These are phyloP conservation scores for Zygogramma bicolorata DNA, from an alignment of 2,888 invertebrate species.

Conservation along the genomic window DNA sequence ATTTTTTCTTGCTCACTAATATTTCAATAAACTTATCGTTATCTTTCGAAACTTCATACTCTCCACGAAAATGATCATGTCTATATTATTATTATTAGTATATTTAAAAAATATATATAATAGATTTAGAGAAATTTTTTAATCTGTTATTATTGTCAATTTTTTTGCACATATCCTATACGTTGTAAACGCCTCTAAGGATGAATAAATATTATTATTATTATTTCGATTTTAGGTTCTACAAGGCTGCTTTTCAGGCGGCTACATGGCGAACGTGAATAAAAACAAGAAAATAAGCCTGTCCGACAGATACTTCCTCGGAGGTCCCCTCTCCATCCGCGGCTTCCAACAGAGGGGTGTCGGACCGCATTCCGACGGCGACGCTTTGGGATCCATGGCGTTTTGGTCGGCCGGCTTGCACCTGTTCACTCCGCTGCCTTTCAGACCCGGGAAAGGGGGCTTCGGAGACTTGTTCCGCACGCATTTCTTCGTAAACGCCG, in stretches of 20 bases:
- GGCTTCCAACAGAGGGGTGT: conserved; percentile 91
- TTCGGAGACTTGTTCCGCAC: conserved; percentile 88
- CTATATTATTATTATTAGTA: no score
- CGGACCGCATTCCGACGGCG: conserved; percentile 85
- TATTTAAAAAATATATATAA: no score
- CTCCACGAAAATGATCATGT: no score
- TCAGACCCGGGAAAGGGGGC: conserved; percentile 81
- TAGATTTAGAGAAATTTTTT: not conserved
- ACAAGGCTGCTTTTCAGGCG: conserved; percentile 78
- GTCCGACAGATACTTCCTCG: conserved; percentile 85
- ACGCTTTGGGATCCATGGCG: conserved; percentile 79
- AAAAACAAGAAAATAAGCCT: conserved; percentile 73
- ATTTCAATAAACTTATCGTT: no score
- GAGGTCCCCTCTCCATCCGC: conserved; percentile 89
- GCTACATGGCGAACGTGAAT: conserved; percentile 75
- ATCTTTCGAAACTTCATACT: no score
- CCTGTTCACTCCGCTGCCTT: conserved; percentile 91
- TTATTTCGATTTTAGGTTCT: conserved; percentile 70
- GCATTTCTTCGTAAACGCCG: conserved; percentile 91
- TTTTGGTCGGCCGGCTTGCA: conserved; percentile 92
- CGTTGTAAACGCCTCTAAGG: no score
- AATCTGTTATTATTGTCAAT: no score
- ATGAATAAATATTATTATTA: no score
- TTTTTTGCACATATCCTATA: no score
- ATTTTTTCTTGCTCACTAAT: no score